phyloP scores from a whole-genome alignment of 2,113 vertebrate genomes.

The Stictonetta naevosa region DNA sequence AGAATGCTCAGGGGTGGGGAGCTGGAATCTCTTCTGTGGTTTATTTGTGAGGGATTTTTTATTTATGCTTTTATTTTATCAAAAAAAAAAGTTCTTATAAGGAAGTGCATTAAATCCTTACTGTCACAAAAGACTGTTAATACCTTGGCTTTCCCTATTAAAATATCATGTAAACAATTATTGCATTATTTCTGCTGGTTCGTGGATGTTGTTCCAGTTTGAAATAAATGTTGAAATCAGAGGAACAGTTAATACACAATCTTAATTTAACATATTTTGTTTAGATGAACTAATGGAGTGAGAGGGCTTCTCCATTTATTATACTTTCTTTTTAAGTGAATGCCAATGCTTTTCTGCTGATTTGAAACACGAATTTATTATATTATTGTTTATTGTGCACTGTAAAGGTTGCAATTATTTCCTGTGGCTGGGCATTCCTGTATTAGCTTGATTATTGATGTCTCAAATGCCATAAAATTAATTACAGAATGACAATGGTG shows the following conservation, averaged over 20 bases:
- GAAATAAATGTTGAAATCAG: conserved; percentile 30
- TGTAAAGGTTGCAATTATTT: conserved; percentile 7
- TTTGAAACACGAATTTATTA: conserved; percentile 6
- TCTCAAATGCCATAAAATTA: not conserved
- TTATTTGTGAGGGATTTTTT: conserved; percentile 47
- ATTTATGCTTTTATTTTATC: conserved; percentile 34
- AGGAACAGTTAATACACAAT: conserved; percentile 54
- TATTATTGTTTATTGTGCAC: not conserved
- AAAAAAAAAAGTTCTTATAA: conserved; percentile 2
- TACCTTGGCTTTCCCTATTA: conserved; percentile 44
- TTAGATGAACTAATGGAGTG: conserved; percentile 52
- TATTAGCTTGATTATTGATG: conserved; percentile 15
- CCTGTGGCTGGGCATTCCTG: not conserved
- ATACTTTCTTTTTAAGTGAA: conserved; percentile 3
- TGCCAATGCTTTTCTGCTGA: conserved; percentile 21
- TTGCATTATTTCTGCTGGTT: conserved; percentile 26
- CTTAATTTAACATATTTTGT: conserved; percentile 41
- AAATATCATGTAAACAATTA: conserved; percentile 46
- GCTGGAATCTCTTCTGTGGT: conserved; percentile 34
- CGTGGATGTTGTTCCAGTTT: conserved; percentile 28
- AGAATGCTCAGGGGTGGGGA: conserved; percentile 53
- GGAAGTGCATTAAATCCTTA: not conserved
- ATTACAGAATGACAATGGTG: not conserved
- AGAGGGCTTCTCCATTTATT: conserved; percentile 36
- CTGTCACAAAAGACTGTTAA: conserved; percentile 15